Conservation (phyloP, 2,888 invertebrate genomes). For the Eurois occulta region DNA sequence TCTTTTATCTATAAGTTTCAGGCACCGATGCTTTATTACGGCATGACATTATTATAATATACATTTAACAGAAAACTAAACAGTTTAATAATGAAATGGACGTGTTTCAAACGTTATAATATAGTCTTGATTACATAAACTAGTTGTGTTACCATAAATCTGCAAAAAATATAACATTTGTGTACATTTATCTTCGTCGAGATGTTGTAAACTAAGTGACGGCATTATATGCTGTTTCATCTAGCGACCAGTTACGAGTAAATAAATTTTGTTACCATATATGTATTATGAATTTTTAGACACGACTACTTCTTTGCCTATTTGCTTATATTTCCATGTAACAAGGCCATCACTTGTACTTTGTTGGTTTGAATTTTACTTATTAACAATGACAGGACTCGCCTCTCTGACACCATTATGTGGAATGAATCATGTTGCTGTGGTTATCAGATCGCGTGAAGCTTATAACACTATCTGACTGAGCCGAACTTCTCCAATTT, state of each 20-base stretch:
- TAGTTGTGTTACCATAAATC: conserved; percentile 83
- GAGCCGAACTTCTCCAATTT: conserved; percentile 69
- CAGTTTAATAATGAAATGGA: conserved; percentile 82
- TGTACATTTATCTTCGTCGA: conserved; percentile 80
- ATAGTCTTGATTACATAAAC: conserved; percentile 80
- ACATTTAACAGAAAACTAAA: conserved; percentile 77
- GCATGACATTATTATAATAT: conserved; percentile 76
- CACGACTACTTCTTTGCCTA: conserved; percentile 76
- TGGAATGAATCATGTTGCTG: conserved; percentile 84
- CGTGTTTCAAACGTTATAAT: conserved; percentile 80
- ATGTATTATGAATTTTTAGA: conserved; percentile 76
- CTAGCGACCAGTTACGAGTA: conserved; percentile 79
- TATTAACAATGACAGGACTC: conserved; percentile 70
- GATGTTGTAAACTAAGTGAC: conserved; percentile 80
- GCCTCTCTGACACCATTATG: conserved; percentile 75
- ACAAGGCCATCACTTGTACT: conserved; percentile 89
- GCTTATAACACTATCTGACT: conserved; percentile 81
- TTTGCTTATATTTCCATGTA: conserved; percentile 79
- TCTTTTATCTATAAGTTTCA: conserved; percentile 81
- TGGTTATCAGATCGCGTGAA: conserved; percentile 80
- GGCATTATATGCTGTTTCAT: conserved; percentile 85
- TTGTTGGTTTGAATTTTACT: conserved; percentile 78
- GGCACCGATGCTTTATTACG: conserved; percentile 85
- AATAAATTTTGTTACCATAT: conserved; percentile 75
- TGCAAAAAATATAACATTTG: conserved; percentile 88